These are phyloP conservation scores for Sclerurus mexicanus DNA, from an alignment of 2,113 vertebrate species.

Conservation along the genomic window DNA sequence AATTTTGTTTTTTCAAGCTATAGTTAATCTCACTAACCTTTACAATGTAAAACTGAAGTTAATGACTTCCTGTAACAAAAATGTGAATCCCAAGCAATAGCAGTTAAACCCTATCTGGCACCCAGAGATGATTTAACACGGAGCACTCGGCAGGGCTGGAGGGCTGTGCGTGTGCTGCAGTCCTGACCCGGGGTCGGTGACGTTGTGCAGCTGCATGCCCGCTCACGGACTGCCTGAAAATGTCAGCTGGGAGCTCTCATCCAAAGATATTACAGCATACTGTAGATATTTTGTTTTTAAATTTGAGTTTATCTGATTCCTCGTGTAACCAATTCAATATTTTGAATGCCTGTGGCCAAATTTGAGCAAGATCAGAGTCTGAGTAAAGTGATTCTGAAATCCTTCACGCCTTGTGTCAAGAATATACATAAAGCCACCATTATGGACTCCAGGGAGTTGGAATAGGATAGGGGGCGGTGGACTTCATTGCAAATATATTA, in stretches of 20 bases:
- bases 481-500: not conserved
- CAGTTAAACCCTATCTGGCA: not conserved
- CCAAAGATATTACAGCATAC: constrained; percentile 37
- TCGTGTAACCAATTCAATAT: not conserved
- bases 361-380: not conserved
- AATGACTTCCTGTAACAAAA: not conserved
- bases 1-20: not conserved
- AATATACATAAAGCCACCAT: not conserved
- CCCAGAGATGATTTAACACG: fast-evolving
- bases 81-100: not conserved
- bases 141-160: fast-evolving
- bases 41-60: not conserved
- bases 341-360: not conserved
- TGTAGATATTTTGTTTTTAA: constrained; percentile 46
- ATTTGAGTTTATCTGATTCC: not conserved
- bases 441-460: not conserved
- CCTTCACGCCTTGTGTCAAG: not conserved
- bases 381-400: not conserved
- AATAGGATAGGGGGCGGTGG: not conserved
- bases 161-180: not conserved
- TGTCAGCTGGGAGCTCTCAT: not conserved
- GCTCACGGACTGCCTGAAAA: not conserved
- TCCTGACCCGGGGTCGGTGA: not conserved
- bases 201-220: not conserved
- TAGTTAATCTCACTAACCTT: not conserved